These are phyloP conservation scores for Cylindroiulus punctatus DNA, from an alignment of 2,888 invertebrate genomes.

Conservation along the genomic window DNA sequence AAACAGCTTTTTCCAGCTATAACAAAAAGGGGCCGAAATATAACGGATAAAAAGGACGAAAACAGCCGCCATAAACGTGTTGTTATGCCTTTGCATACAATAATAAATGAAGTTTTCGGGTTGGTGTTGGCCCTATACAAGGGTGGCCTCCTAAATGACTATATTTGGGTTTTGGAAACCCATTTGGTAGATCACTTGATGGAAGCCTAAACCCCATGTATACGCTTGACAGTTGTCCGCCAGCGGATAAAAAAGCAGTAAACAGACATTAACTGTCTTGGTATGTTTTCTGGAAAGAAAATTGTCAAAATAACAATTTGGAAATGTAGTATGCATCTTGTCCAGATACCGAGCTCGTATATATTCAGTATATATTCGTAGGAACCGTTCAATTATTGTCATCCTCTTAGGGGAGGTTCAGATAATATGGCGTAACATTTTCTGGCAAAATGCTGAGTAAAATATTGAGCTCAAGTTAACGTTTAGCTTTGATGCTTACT, in stretches of 20 bases:
- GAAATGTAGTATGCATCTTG: no score
- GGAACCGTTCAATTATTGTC: no score
- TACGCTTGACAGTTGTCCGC: background rate
- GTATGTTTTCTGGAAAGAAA: background rate
- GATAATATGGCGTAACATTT: no score
- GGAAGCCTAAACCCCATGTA: background rate
- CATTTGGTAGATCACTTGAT: background rate
- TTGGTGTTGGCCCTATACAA: background rate
- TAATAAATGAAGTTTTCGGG: slow-evolving; percentile 31
- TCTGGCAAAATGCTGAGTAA: no score
- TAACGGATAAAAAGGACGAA: slow-evolving; percentile 40
- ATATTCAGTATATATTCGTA: no score
- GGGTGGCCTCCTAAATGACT: slow-evolving; percentile 19
- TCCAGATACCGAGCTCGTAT: no score
- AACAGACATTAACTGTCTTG: background rate
- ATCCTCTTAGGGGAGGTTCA: no score
- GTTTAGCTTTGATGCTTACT: background rate
- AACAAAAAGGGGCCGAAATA: background rate
- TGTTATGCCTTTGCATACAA: slow-evolving; percentile 28
- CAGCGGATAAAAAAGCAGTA: slow-evolving; percentile 4
- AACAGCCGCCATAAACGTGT: slow-evolving; percentile 44
- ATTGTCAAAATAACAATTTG: background rate
- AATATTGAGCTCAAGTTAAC: background rate
- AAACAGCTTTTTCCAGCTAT: background rate
- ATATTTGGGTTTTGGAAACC: slow-evolving; percentile 2